A percentile compares a stretch with the other conserved stretches of the same genome.
Evolutionary conservation across 2,113 vertebrate species (phyloP).

Genomic region (Prionailurus bengalensis): DNA sequence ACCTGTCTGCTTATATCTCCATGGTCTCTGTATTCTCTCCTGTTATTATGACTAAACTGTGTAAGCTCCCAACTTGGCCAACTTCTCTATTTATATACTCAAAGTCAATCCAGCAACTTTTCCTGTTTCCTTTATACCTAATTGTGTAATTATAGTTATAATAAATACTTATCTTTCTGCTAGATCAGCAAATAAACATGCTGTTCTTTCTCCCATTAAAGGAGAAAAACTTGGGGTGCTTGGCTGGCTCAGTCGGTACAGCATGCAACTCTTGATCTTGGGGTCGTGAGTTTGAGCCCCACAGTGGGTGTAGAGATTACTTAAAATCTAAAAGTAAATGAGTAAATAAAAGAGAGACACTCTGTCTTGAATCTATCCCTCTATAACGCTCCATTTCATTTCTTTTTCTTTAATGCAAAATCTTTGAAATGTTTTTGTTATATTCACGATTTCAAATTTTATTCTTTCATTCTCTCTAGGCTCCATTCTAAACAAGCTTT

Average conservation of each 20-base stretch:
- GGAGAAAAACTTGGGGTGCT: neutral
- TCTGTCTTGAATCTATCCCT: neutral
- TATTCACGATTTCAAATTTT: neutral
- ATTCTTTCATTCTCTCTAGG: neutral
- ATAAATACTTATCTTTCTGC: neutral
- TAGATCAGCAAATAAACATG: neutral
- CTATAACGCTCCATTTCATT: neutral
- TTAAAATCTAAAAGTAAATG: neutral
- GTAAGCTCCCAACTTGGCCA: neutral
- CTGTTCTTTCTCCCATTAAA: neutral
- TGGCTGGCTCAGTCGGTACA: neutral
- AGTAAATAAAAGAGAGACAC: neutral
- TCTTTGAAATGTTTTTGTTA: neutral
- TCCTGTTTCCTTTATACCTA: neutral
- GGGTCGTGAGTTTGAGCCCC: neutral
- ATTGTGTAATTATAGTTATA: constrained; percentile 2
- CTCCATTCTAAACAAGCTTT: neutral
- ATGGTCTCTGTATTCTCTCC: neutral
- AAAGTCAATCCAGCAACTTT: neutral
- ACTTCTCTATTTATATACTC: neutral
- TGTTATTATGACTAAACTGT: neutral
- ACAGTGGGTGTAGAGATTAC: neutral
- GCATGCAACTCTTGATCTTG: neutral
- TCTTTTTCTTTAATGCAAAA: constrained; percentile 21
- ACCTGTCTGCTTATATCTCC: neutral